Evolutionary conservation across 2,888 invertebrate genomes (phyloP).

Genomic region (Drosophila diplacantha): DNA sequence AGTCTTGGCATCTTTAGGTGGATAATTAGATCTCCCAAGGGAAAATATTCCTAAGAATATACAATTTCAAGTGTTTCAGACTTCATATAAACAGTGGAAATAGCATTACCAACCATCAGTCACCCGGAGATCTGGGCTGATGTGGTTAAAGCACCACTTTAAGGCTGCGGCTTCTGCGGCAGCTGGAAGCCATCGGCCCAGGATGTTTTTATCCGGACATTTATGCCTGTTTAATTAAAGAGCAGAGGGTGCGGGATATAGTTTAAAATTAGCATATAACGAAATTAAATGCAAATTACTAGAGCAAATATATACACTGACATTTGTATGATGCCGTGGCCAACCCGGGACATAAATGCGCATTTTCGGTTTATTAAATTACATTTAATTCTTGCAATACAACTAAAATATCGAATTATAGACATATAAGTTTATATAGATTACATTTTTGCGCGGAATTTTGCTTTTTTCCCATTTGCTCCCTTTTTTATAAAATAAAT

Average conservation of each 20-base stretch:
- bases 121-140: conserved; percentile 12
- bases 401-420: conserved; percentile 7
- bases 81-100: neutral
- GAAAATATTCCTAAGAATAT: neutral
- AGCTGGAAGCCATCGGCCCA: conserved; percentile 13
- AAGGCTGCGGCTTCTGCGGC: conserved; percentile 31
- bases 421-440: conserved; percentile 11
- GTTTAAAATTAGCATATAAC: conserved; percentile 46
- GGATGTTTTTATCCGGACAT: conserved; percentile 19
- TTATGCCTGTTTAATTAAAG: conserved; percentile 52
- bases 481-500: conserved; percentile 38
- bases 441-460: conserved; percentile 14
- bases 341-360: conserved; percentile 25
- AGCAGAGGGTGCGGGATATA: conserved; percentile 12
- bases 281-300: conserved; percentile 58
- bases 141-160: conserved; percentile 41
- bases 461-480: conserved; percentile 9
- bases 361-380: conserved; percentile 49
- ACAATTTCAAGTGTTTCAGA: neutral
- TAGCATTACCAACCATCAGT: neutral
- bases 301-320: conserved; percentile 30
- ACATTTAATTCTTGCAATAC: conserved; percentile 36
- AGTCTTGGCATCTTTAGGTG: neutral
- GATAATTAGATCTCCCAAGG: neutral
- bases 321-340: conserved; percentile 22